These are phyloP conservation scores for Notarius lentiginosus DNA, from an alignment of 2,113 vertebrate species.

Conservation along the genomic window DNA sequence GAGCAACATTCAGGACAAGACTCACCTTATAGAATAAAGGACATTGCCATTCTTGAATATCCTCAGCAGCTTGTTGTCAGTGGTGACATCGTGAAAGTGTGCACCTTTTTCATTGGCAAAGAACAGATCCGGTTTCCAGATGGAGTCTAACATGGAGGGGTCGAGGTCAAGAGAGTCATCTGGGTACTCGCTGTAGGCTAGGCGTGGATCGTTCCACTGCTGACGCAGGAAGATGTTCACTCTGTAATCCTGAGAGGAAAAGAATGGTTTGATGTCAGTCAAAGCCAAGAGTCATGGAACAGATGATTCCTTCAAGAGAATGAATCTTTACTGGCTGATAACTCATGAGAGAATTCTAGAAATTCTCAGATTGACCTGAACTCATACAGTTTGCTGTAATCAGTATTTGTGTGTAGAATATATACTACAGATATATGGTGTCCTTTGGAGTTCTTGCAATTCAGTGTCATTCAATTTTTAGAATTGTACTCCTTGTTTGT, in stretches of 20 bases:
- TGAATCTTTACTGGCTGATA: not conserved
- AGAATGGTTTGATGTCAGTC: constrained; percentile 21
- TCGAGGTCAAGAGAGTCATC: constrained; percentile 96
- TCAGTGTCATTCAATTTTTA: not conserved
- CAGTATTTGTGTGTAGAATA: not conserved
- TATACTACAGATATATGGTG: not conserved
- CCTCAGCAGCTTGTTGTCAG: constrained; percentile 92
- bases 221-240: constrained; percentile 98
- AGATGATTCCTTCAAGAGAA: not conserved
- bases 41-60: constrained; percentile 98
- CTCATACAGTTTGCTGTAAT: not conserved
- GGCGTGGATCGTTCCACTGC: constrained; percentile 95
- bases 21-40: constrained; percentile 93
- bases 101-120: constrained; percentile 98
- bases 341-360: not conserved
- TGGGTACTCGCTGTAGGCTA: constrained; percentile 93
- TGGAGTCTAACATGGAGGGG: constrained; percentile 96
- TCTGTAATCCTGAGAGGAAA: constrained; percentile 83
- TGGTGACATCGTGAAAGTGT: constrained; percentile 97
- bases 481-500: not conserved
- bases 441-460: too few relatives aligned
- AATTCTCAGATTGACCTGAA: not conserved
- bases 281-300: not conserved
- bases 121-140: constrained; percentile 97
- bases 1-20: constrained; percentile 34